These are phyloP conservation scores for Heterotilapia buettikoferi DNA, from an alignment of 2,113 vertebrate species.

Conservation along the genomic window DNA sequence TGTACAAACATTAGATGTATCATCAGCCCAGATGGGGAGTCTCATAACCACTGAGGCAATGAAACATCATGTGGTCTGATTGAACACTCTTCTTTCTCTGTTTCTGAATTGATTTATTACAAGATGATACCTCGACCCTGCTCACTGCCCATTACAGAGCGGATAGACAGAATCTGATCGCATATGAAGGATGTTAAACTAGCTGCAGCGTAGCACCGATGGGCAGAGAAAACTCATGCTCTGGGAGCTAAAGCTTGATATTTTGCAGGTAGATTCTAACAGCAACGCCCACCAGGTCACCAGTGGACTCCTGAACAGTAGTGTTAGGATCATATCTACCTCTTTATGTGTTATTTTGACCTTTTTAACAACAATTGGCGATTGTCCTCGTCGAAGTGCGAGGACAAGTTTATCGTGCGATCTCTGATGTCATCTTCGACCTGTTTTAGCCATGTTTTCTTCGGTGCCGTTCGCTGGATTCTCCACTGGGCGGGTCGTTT, in stretches of 20 bases:
- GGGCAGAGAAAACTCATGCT: background rate
- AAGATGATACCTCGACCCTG: background rate
- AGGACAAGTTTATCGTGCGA: background rate
- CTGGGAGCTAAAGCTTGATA: background rate
- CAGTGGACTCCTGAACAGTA: background rate
- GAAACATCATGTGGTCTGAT: background rate
- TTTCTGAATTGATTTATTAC: background rate
- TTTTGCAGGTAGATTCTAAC: background rate
- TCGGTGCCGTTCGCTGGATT: fast-evolving
- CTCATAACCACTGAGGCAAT: background rate
- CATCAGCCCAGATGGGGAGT: background rate
- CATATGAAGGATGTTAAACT: background rate
- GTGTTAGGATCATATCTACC: background rate
- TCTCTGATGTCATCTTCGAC: background rate
- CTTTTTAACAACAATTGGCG: background rate
- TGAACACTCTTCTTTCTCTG: background rate
- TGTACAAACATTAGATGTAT: background rate
- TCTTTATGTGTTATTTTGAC: background rate
- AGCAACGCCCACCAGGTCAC: background rate
- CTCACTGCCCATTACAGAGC: background rate
- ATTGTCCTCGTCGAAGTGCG: background rate
- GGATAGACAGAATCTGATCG: background rate
- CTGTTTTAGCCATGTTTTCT: background rate
- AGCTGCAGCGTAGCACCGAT: background rate
- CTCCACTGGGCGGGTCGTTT: background rate